phyloP scores from a whole-genome alignment of 2,113 vertebrate species.

The Anguilla rostrata region DNA sequence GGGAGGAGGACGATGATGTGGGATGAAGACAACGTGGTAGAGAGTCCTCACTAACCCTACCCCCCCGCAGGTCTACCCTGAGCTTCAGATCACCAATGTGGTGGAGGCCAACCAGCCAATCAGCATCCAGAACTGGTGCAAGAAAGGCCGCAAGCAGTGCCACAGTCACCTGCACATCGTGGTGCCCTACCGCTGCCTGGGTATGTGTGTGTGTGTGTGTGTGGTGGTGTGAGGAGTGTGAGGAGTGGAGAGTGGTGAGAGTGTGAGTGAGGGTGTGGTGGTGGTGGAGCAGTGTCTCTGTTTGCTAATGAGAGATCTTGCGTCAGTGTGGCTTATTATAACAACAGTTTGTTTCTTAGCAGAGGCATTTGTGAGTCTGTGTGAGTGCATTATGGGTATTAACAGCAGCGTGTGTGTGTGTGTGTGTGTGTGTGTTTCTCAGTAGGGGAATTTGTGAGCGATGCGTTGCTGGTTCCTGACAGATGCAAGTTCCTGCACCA shows the following conservation, averaged over 20 bases:
- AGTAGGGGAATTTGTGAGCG: constrained; percentile 98
- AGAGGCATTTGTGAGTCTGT: no score
- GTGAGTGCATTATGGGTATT: not conserved
- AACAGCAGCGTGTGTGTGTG: not conserved
- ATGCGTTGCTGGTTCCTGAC: constrained; percentile 96
- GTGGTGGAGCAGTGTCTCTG: not conserved
- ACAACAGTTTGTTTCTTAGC: no score
- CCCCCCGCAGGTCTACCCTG: constrained; percentile 85
- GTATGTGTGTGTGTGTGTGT: constrained; percentile 44
- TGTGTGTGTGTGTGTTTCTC: constrained; percentile 49
- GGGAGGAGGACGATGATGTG: constrained; percentile 31
- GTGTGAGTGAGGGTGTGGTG: constrained; percentile 93
- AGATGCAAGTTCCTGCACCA: constrained; percentile 98
- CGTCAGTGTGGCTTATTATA: not conserved
- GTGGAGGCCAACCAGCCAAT: constrained; percentile 97
- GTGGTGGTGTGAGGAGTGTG: no score
- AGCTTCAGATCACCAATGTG: constrained; percentile 96
- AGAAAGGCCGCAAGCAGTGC: constrained; percentile 88
- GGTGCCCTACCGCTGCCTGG: constrained; percentile 95
- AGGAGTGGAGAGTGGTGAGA: no score
- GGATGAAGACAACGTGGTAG: not conserved
- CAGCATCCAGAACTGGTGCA: constrained; percentile 98
- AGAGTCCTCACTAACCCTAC: not conserved
- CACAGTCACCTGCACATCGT: constrained; percentile 88
- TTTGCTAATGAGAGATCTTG: not conserved